These are phyloP conservation scores for Lasioglossum baleicum DNA, from an alignment of 1,140 invertebrate species.

Conservation along the genomic window DNA sequence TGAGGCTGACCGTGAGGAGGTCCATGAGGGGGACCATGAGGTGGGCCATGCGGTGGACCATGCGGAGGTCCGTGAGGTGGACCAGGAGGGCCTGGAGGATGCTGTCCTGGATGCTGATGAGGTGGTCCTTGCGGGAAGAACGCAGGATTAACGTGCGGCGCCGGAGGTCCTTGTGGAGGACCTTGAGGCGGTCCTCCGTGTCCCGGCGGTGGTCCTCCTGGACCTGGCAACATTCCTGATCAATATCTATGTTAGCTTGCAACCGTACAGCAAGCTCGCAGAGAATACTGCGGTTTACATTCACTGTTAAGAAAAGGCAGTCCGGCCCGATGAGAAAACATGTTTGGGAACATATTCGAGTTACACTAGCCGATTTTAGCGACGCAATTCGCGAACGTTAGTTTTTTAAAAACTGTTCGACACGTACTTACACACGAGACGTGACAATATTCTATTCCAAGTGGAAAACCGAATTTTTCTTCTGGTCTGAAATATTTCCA, in stretches of 20 bases:
- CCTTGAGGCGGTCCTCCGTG: slow-evolving; percentile 82
- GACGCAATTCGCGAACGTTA: too few relatives aligned
- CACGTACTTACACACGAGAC: too few relatives aligned
- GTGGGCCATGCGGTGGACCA: slow-evolving; percentile 82
- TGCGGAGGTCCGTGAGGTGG: slow-evolving; percentile 83
- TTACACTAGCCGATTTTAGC: too few relatives aligned
- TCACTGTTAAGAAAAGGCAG: background rate
- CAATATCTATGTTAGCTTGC: slow-evolving; percentile 46
- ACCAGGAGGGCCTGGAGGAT: slow-evolving; percentile 82
- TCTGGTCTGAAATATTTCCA: too few relatives aligned
- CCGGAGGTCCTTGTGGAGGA: slow-evolving; percentile 82
- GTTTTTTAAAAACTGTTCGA: too few relatives aligned
- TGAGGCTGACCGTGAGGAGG: slow-evolving; percentile 81
- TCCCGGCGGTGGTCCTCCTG: slow-evolving; percentile 83
- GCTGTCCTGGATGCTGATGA: slow-evolving; percentile 82
- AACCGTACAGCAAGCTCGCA: slow-evolving; percentile 17
- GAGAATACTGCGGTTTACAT: background rate
- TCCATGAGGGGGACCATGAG: slow-evolving; percentile 81
- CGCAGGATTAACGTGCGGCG: slow-evolving; percentile 97
- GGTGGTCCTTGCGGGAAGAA: slow-evolving; percentile 92
- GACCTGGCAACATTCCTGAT: slow-evolving; percentile 79
- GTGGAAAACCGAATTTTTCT: too few relatives aligned
- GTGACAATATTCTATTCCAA: too few relatives aligned
- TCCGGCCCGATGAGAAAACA: too few relatives aligned
- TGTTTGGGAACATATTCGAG: too few relatives aligned